phyloP scores from a whole-genome alignment of 2,797 vertebrate genomes.

The Sebastes steindachneri region DNA sequence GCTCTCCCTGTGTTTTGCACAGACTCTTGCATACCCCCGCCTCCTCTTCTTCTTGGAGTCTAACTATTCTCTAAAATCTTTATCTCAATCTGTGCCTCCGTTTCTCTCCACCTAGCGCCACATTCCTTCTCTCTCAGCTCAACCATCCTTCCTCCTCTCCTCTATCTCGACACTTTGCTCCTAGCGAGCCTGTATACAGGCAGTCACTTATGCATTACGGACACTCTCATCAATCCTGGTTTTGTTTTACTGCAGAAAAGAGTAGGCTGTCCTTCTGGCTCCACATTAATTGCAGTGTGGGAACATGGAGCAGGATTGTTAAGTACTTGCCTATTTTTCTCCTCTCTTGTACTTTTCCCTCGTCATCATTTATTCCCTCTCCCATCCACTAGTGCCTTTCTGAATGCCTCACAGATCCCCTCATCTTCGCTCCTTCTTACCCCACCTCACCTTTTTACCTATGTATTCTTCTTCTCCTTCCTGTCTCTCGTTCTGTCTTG shows the following conservation, averaged over 20 bases:
- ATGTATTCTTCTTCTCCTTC: neutral
- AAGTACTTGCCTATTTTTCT: conserved; percentile 47
- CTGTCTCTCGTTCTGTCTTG: conserved; percentile 18
- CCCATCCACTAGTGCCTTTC: conserved; percentile 1
- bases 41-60: conserved; percentile 9
- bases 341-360: conserved; percentile 14
- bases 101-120: conserved; percentile 32
- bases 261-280: conserved; percentile 68
- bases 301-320: conserved; percentile 66
- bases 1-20: conserved; percentile 39
- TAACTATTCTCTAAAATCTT: conserved; percentile 49
- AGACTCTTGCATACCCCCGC: conserved; percentile 5
- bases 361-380: conserved; percentile 16
- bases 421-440: conserved; percentile 12
- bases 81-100: conserved; percentile 31
- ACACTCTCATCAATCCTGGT: conserved; percentile 76
- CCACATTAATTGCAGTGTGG: conserved; percentile 77
- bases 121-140: conserved; percentile 29
- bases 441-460: conserved; percentile 28
- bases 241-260: conserved; percentile 74
- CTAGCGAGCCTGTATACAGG: conserved; percentile 39
- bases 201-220: conserved; percentile 58
- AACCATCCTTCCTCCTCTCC: conserved; percentile 29
- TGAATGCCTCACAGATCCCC: neutral
- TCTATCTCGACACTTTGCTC: conserved; percentile 45